These are phyloP conservation scores for Seira sanloemensis DNA, from an alignment of 2,888 invertebrate genomes.

Conservation along the genomic window DNA sequence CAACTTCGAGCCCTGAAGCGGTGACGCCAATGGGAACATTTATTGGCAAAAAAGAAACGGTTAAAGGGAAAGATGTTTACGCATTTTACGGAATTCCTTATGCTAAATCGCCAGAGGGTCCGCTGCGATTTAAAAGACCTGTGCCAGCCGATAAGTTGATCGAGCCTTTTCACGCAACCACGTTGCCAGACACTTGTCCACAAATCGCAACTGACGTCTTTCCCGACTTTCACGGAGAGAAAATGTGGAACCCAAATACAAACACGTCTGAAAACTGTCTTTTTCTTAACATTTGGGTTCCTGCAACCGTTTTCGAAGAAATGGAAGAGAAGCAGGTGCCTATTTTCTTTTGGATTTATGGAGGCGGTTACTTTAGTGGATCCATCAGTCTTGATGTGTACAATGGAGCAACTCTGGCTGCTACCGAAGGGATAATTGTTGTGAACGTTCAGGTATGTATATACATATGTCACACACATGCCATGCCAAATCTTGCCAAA, in stretches of 20 bases:
- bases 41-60: conserved; percentile 17
- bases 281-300: conserved; percentile 67
- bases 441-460: conserved; percentile 60
- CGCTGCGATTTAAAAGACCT: conserved; percentile 88
- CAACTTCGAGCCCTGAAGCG: conserved; percentile 28
- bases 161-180: conserved; percentile 84
- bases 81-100: conserved; percentile 93
- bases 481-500: not conserved
- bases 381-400: conserved; percentile 54
- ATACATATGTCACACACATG: not conserved
- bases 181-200: conserved; percentile 85
- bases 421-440: conserved; percentile 59
- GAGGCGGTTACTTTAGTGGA: conserved; percentile 57
- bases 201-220: conserved; percentile 49
- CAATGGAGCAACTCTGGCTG: conserved; percentile 63
- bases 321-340: conserved; percentile 39
- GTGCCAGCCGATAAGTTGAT: conserved; percentile 92
- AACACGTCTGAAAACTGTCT: conserved; percentile 65
- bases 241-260: conserved; percentile 59
- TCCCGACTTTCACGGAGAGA: conserved; percentile 51
- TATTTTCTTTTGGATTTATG: conserved; percentile 64
- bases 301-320: conserved; percentile 48
- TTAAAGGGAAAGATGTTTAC: conserved; percentile 83
- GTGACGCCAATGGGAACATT: conserved; percentile 38
- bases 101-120: conserved; percentile 90